These are phyloP conservation scores for Etheostoma nigrum DNA, from an alignment of 2,797 vertebrate species.

Conservation along the genomic window DNA sequence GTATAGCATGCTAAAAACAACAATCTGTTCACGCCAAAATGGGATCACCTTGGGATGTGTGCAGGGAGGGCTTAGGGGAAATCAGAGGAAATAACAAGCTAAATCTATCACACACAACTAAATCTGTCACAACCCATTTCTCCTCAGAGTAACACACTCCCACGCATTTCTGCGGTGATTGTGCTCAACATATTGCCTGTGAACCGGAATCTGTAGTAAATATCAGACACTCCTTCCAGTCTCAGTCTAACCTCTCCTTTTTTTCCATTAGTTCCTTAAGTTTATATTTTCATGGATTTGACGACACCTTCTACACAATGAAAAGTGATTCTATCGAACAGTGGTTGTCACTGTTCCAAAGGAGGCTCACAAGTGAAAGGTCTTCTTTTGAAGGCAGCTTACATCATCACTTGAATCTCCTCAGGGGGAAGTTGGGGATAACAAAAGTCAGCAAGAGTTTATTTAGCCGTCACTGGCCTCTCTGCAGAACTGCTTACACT, in stretches of 20 bases:
- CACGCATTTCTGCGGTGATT: constrained; percentile 25
- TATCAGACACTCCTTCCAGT: constrained; percentile 10
- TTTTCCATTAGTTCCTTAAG: neutral
- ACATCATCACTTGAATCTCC: constrained; percentile 49
- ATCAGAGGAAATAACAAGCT: constrained; percentile 34
- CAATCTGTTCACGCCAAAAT: neutral
- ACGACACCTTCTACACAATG: constrained; percentile 15
- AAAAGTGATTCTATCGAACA: constrained; percentile 13
- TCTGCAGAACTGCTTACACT: constrained; percentile 22
- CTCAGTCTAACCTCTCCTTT: constrained; percentile 1
- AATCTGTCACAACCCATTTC: constrained; percentile 54
- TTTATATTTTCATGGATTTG: constrained; percentile 11
- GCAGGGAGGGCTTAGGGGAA: constrained; percentile 17
- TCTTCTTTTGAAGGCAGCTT: constrained; percentile 49
- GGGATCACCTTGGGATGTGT: constrained; percentile 19
- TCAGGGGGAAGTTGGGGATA: constrained; percentile 1
- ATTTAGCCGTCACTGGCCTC: constrained; percentile 30
- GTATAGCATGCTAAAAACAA: constrained; percentile 1
- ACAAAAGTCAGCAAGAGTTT: constrained; percentile 44
- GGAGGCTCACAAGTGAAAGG: constrained; percentile 13
- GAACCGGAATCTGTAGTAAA: neutral
- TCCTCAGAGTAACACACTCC: constrained; percentile 16
- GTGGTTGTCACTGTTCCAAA: constrained; percentile 24
- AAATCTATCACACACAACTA: too few relatives aligned
- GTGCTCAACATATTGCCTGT: constrained; percentile 23